These are phyloP conservation scores for Synanthedon formicaeformis DNA, from an alignment of 2,888 invertebrate species.

Conservation along the genomic window DNA sequence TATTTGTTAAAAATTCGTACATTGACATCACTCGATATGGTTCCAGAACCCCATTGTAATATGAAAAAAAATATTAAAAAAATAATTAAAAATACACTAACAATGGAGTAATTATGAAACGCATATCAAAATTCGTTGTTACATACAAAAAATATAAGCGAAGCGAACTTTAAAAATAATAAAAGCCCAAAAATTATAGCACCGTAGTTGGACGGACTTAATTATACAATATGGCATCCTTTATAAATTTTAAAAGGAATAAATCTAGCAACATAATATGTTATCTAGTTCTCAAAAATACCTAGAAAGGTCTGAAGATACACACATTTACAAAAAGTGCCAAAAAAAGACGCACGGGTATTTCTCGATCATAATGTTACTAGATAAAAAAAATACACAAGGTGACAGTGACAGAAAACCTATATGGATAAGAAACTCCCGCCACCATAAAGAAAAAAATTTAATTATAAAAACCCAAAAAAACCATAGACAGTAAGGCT, in stretches of 20 bases:
- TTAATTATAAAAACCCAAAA: too few species aligned
- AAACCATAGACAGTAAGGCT: too few species aligned
- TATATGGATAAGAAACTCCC: too few species aligned
- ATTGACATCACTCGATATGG: slow-evolving; percentile 46
- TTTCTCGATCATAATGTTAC: too few species aligned
- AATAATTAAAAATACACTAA: slow-evolving; percentile 24
- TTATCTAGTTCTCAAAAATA: too few species aligned
- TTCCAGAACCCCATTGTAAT: slow-evolving; percentile 68
- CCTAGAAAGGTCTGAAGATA: too few species aligned
- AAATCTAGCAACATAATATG: background rate
- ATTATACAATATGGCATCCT: slow-evolving; percentile 55
- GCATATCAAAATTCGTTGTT: slow-evolving; percentile 57
- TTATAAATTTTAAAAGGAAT: background rate
- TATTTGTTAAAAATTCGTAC: slow-evolving; percentile 64
- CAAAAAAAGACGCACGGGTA: too few species aligned
- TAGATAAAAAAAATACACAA: too few species aligned
- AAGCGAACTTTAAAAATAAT: slow-evolving; percentile 5
- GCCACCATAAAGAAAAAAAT: too few species aligned
- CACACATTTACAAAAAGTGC: too few species aligned
- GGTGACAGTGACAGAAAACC: too few species aligned
- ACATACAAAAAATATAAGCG: slow-evolving; percentile 16
- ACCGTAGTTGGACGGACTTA: slow-evolving; percentile 49
- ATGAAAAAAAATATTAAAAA: slow-evolving; percentile 20
- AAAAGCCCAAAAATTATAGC: slow-evolving; percentile 28
- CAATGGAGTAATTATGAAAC: slow-evolving; percentile 68